Evolutionary conservation across 1,140 invertebrate genomes (phyloP).

Genomic region (Neuroterus valhalla): DNA sequence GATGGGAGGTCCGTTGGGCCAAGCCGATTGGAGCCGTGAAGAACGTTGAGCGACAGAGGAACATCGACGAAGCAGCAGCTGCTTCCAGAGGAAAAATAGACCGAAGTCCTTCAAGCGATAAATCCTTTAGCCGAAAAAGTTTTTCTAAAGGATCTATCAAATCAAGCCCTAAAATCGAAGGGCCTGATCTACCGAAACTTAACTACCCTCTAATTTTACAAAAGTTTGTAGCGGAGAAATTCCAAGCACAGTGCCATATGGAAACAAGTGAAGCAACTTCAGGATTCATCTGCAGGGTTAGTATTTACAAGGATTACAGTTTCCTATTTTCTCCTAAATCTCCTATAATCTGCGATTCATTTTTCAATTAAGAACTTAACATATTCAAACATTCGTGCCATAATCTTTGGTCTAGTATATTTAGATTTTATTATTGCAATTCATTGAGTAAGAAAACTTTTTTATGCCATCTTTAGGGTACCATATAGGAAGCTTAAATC

Average conservation of each 20-base stretch:
- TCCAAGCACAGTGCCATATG: conserved; percentile 57
- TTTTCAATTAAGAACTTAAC: no score
- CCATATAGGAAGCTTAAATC: no score
- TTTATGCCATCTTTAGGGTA: no score
- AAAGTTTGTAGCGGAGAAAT: conserved; percentile 54
- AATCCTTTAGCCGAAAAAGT: conserved; percentile 29
- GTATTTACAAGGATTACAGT: no score
- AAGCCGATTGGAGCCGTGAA: conserved; percentile 69
- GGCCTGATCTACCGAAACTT: conserved; percentile 9
- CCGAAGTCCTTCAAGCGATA: conserved; percentile 29
- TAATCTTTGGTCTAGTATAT: no score
- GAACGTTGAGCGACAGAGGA: conserved; percentile 61
- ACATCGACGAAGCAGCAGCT: conserved; percentile 63
- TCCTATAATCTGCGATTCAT: no score
- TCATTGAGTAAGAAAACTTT: no score
- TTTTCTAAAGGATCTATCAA: conserved; percentile 30
- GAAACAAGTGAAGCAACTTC: conserved; percentile 48
- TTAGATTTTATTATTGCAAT: no score
- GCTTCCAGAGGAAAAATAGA: conserved; percentile 36
- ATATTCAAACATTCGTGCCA: no score
- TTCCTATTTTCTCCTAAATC: no score
- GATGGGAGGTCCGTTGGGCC: conserved; percentile 71
- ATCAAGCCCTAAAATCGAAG: neutral
- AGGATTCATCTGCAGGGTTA: conserved; percentile 61
- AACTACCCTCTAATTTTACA: conserved; percentile 44